Evolutionary conservation across 2,888 invertebrate genomes (phyloP).

Genomic region (Syrphus vitripennis): DNA sequence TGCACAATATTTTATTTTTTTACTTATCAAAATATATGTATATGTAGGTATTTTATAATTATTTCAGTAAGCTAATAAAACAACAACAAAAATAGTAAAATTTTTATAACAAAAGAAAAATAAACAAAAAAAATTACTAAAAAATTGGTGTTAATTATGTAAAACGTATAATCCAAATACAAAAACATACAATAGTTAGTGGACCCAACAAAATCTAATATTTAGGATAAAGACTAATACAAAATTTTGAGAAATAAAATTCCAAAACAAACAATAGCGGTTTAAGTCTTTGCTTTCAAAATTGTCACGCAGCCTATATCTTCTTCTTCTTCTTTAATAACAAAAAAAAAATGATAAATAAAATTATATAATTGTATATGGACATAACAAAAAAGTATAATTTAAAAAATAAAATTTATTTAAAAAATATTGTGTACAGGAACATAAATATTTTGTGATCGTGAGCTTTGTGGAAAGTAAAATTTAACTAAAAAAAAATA

Average conservation of each 20-base stretch:
- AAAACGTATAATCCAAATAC: constrained; percentile 40
- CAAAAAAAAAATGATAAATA: neutral
- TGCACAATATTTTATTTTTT: constrained; percentile 63
- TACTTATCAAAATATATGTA: constrained; percentile 1
- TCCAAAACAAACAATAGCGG: neutral
- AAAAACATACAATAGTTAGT: constrained; percentile 58
- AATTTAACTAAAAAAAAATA: neutral
- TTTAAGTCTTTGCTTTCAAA: constrained; percentile 53
- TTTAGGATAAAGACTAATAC: constrained; percentile 24
- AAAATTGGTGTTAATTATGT: constrained; percentile 40
- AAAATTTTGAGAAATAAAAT: neutral
- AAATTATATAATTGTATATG: constrained; percentile 4
- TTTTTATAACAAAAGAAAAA: constrained; percentile 18
- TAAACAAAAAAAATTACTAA: constrained; percentile 2
- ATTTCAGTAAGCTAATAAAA: constrained; percentile 34
- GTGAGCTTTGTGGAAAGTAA: constrained; percentile 28
- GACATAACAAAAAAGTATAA: neutral
- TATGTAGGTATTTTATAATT: constrained; percentile 41
- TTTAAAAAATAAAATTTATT: neutral
- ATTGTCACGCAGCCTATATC: constrained; percentile 44
- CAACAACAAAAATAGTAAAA: neutral
- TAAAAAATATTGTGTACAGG: constrained; percentile 29
- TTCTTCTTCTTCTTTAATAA: constrained; percentile 36
- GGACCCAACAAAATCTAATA: constrained; percentile 41
- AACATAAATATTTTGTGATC: constrained; percentile 50